Base-by-base conservation (phyloP, 2,113 vertebrate species). In the Rhinolophus ferrumequinum region DNA sequence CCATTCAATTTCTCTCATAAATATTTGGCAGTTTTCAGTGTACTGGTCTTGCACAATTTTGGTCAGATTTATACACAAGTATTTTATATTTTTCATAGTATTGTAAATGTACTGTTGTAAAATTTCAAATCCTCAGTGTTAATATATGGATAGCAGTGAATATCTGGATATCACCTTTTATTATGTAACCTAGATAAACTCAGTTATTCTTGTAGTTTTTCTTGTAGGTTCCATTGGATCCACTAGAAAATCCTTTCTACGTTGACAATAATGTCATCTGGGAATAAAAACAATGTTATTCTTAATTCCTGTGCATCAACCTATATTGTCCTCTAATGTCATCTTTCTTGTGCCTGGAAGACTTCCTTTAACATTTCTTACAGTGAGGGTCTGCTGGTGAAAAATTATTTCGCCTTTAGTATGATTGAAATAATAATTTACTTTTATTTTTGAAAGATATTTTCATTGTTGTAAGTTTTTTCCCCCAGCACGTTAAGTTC, bases 161-260 rank as follows among this genome's bases (percentile, higher is more conserved):
- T 67, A 79, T 96, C 87, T 72, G 26, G 81, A 72, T 83, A 52
- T 62, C 62, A 33, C 52, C 62, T 95, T 72, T 72, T 47, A 87
- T 77, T 10, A 54, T 13, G 19, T 33, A 67, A 72, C 14, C 21
- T 79, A 76, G 58, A 28, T 80, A 35, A 92, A 47, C 8, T 77
- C 33, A 79, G 26, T 89, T 79, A 44, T 83, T 44, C 26, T 80
- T 91, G 6, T 50, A 54, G 56, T 3, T 70, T 66, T 97, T 76
- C 44, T 69, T 79, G 4, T 35, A 69, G 35, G 69, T 44, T 56
- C 62, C 50, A 80, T n/a, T 79, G 24, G 60, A 24, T 66, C 16
- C n/a, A 33, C 41, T 80, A 35, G n/a, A 14, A 90, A 80, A 90
- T 54, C 8, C 16, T 92, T 35, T 76, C 22, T 96, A 13, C 52